These are phyloP conservation scores for Phenacoccus solenopsis DNA, from an alignment of 1,140 invertebrate genomes.

Conservation along the genomic window DNA sequence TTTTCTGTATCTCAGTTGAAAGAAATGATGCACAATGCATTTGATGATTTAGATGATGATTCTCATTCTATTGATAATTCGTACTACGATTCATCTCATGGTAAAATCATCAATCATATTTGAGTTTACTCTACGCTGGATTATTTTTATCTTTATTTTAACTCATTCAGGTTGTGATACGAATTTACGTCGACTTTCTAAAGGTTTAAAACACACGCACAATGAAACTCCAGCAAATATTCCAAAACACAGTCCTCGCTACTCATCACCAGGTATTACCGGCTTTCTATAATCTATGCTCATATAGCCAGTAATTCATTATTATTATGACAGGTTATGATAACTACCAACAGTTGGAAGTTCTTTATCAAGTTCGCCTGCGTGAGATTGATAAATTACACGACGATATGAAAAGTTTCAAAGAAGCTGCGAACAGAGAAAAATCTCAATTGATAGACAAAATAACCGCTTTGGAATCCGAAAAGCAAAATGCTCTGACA, in stretches of 20 bases:
- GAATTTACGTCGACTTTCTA: not conserved
- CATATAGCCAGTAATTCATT: not conserved
- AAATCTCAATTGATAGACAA: not conserved
- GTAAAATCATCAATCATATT: not conserved
- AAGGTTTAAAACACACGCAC: not conserved
- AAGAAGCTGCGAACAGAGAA: not conserved
- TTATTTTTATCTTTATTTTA: not conserved
- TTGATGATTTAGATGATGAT: not conserved
- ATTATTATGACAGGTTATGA: not conserved
- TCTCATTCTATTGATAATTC: not conserved
- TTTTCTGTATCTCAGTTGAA: not conserved
- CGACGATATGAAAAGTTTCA: not conserved
- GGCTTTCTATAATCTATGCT: not conserved
- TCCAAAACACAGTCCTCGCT: not conserved
- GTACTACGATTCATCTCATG: not conserved
- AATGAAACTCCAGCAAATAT: not conserved
- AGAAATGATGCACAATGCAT: not conserved
- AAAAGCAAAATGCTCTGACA: not conserved
- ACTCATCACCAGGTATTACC: not conserved
- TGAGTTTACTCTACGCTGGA: too few relatives aligned
- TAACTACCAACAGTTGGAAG: not conserved
- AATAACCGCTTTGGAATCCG: not conserved
- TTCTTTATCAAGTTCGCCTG: not conserved
- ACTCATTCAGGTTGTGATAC: not conserved
- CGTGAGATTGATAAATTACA: conserved; percentile 4